Base-by-base conservation (phyloP, 2,888 invertebrate genomes). In the Macrosiphum euphorbiae region DNA sequence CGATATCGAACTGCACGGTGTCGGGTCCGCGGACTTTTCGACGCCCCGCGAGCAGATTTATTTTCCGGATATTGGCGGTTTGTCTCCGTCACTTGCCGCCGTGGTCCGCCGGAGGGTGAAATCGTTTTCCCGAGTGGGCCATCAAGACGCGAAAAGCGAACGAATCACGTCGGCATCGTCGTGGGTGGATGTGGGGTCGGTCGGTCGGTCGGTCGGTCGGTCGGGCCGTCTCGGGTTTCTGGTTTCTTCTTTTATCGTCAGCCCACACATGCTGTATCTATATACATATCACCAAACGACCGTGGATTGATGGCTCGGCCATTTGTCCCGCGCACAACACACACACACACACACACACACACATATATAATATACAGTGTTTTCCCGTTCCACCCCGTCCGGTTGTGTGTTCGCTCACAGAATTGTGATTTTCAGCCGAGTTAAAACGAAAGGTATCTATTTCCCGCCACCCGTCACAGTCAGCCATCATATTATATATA, bases 221-320 rank as follows among this genome's bases (percentile, higher is more conserved):
- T 92, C 61, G 61, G 52, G 87, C 87, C 8, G 47, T 88, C 61
- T 92, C 84, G 44, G 67, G 28, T 92, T 87, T 92, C n/a, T n/a
- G 47, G 20, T 35, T 78, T 78, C 35, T 78, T 78, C 35, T 78
- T 35, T 78, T 78, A 78, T 78, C 78, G 78, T 20, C 35, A 35
- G 8, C 78, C 2, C 20, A n/a, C 78, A 78, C 35, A 8, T 35
- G 35, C n/a, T 55, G 20, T 55, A 55, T 55, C 55, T 55, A 55
- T 55, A 55, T 20, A 55, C 55, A 55, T 55, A 55, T 55, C 35
- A 20, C 35, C 78, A 8, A 20, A 20, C 35, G 78, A 8, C 35
- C 58, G 8, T 35, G 26, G 89, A 93, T 93, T 93, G 93, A 93
- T 93, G 47, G 93, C 88, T 84, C 35, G 47, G n/a, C 90, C 89